phyloP scores from a whole-genome alignment of 2,113 vertebrate species.

The Cyanoramphus novaezelandiae region DNA sequence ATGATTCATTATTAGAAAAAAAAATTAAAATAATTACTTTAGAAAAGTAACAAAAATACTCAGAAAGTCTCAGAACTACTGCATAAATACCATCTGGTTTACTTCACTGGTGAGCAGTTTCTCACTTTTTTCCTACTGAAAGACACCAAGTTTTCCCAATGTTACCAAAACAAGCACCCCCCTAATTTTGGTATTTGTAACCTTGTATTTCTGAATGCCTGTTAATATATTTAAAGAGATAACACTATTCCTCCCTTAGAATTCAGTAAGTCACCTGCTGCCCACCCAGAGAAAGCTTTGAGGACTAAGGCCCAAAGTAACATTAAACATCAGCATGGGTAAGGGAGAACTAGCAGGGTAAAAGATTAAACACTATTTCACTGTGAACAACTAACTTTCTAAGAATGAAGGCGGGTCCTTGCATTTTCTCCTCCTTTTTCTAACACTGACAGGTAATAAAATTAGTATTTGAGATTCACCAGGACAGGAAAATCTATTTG shows the following conservation, averaged over 20 bases:
- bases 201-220: neutral
- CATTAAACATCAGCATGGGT: neutral
- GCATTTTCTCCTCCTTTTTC: neutral
- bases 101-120: neutral
- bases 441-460: neutral
- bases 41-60: neutral
- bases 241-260: neutral
- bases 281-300: neutral
- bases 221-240: neutral
- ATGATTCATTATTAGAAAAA: neutral
- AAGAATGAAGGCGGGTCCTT: neutral
- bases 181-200: neutral
- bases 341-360: neutral
- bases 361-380: neutral
- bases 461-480: neutral
- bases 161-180: neutral
- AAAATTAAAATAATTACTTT: neutral
- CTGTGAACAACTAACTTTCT: neutral
- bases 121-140: neutral
- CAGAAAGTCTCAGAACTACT: neutral
- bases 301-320: neutral
- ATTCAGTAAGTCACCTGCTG: neutral
- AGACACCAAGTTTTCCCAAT: neutral
- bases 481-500: constrained; percentile 14
- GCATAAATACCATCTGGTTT: neutral